Evolutionary conservation across 1,140 invertebrate species (phyloP), one percentile per base, ranked within the genome.

Genomic region (Brachystomella parvula): DNA sequence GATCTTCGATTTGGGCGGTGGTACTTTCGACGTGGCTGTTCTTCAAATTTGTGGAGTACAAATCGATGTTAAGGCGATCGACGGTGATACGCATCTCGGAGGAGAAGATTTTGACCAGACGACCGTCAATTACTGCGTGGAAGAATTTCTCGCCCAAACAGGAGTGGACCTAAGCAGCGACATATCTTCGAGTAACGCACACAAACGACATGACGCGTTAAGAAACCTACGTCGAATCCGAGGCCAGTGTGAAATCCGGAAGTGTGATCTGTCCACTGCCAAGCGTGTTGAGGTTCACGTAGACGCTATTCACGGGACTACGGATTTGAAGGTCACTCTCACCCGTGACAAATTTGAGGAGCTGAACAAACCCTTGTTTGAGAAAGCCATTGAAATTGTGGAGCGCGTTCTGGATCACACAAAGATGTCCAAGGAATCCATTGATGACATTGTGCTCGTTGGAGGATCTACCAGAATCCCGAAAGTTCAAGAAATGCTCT

Each of bases 141-240:
- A 59, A 33, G 81, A 84, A 74, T 84, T 85, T 77, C 82, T 84
- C 71, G n/a, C n/a, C n/a, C n/a, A n/a, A n/a, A n/a, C n/a, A n/a
- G n/a, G n/a, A n/a, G n/a, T n/a, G n/a, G n/a, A n/a, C n/a, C n/a
- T n/a, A n/a, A 3, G 35, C 21, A 15, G 57, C 3, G 58, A n/a
- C 15, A 47, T 61, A 49, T n/a, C n/a, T n/a, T n/a, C n/a, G n/a
- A n/a, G n/a, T n/a, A n/a, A n/a, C n/a, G n/a, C n/a, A n/a, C n/a
- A n/a, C n/a, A n/a, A n/a, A n/a, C n/a, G n/a, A n/a, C n/a, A n/a
- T n/a, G n/a, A n/a, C n/a, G n/a, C n/a, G n/a, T n/a, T n/a, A n/a
- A n/a, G n/a, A n/a, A n/a, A n/a, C n/a, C n/a, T n/a, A n/a, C n/a
- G n/a, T n/a, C n/a, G n/a, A n/a, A n/a, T n/a, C n/a, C n/a, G n/a